Base-by-base conservation (phyloP, 2,888 invertebrate species). In the Microctonus hyperodae region DNA sequence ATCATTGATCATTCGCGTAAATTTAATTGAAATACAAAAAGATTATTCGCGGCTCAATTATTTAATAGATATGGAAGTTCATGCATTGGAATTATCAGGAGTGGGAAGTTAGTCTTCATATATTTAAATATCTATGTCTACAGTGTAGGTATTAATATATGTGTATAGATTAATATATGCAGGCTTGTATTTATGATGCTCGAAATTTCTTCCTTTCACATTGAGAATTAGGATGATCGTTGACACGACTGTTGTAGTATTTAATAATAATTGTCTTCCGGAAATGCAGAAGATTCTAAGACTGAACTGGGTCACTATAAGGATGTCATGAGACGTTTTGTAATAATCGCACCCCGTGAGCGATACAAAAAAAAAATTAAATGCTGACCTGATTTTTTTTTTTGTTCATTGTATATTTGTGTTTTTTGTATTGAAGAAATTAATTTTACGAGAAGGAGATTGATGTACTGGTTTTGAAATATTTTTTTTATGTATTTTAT, bases 21-120 rank as follows among this genome's bases (percentile, higher is more conserved):
- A 71, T 63, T 67, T 63, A 68, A 68, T 73, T 71, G 70, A 68
- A 66, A 22, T 33, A 68, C 60, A 64, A 57, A n/a, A 68, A 69
- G 65, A 53, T 28, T 37, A 35, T 55, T 51, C 56, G 70, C 57
- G 51, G 51, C 64, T 66, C 72, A 71, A 76, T 75, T 74, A 74
- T 75, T 64, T 66, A 74, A 75, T 75, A 67, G 48, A 74, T 59
- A n/a, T n/a, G 68, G 69, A 71, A 66, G 33, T 55, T 28, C 65
- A 56, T 61, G 51, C 33, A 33, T 50, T 33, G 50, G 50, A 59
- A 40, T 40, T 22, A 40, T n/a, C 37, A 33, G n/a, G 44, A 44
- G 55, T 55, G n/a, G n/a, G 13, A 16, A 55, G 31, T 31, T 33
- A 51, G 13, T 51, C 22, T 25, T 51, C 23, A n/a, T 23, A 51